These are phyloP conservation scores for Polymixis lichenea DNA, from an alignment of 2,888 invertebrate genomes.

Conservation along the genomic window DNA sequence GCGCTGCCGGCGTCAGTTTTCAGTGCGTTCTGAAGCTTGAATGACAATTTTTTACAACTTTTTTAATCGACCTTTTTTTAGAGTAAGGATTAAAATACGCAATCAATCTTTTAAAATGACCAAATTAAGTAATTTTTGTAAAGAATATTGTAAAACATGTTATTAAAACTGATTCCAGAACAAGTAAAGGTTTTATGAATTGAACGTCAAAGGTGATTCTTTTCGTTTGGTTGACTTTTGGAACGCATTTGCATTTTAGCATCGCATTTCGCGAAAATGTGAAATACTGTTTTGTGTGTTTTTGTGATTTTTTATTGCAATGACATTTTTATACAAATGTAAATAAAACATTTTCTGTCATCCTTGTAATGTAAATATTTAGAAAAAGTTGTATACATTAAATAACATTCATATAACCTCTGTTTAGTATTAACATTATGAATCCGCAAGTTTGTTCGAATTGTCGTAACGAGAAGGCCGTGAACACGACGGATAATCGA, in stretches of 20 bases:
- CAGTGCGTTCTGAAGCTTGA: conserved; percentile 37
- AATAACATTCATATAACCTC: conserved; percentile 69
- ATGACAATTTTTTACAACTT: not conserved
- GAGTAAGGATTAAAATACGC: fast-evolving
- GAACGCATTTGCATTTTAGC: conserved; percentile 63
- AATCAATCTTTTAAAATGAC: fast-evolving
- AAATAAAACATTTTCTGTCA: conserved; percentile 20
- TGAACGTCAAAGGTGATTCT: not conserved
- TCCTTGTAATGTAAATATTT: conserved; percentile 61
- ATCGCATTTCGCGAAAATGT: conserved; percentile 64
- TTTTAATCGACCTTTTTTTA: not conserved
- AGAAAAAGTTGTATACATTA: conserved; percentile 35
- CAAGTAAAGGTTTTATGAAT: not conserved
- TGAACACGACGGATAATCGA: conserved; percentile 91
- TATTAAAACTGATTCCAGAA: not conserved
- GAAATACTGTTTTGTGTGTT: conserved; percentile 55
- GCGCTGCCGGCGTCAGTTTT: conserved; percentile 44
- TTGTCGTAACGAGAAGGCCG: conserved; percentile 89
- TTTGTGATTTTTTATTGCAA: conserved; percentile 34
- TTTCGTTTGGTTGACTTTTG: conserved; percentile 2
- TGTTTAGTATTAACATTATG: conserved; percentile 79
- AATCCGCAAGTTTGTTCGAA: conserved; percentile 90
- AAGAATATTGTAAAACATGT: fast-evolving
- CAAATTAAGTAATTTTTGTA: not conserved
- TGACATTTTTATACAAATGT: conserved; percentile 27